Conservation (phyloP, 2,888 invertebrate species). For the Unio delphinus region DNA sequence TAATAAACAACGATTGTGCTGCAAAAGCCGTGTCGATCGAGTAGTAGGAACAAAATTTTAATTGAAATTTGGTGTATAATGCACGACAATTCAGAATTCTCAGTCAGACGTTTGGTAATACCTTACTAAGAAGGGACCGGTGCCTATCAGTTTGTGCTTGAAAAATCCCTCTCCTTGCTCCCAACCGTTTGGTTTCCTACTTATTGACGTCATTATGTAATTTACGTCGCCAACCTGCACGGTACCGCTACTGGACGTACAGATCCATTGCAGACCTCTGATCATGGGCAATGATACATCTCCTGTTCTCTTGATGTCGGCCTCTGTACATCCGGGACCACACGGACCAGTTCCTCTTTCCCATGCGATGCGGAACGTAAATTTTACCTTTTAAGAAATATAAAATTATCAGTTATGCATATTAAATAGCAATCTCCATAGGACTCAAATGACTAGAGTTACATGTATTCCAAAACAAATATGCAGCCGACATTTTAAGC, state of each 20-base stretch:
- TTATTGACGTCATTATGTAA: slow-evolving; percentile 27
- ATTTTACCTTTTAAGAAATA: slow-evolving; percentile 9
- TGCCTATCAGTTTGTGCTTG: slow-evolving; percentile 2
- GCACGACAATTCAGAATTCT: no score
- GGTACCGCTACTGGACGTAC: neutral
- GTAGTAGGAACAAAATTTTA: no score
- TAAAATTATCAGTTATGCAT: neutral
- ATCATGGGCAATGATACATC: no score
- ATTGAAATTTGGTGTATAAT: no score
- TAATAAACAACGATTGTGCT: no score
- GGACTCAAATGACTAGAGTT: no score
- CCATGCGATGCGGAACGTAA: slow-evolving; percentile 31
- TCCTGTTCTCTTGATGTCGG: slow-evolving; percentile 5
- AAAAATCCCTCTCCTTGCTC: slow-evolving; percentile 25
- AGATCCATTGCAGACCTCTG: no score
- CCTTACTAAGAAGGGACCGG: slow-evolving; percentile 6
- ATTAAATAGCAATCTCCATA: no score
- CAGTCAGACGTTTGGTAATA: neutral
- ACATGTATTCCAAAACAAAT: no score
- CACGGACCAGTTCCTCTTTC: slow-evolving; percentile 36
- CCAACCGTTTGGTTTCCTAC: slow-evolving; percentile 17
- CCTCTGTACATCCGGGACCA: slow-evolving; percentile 16
- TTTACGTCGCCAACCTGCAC: slow-evolving; percentile 13
- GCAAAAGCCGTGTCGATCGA: no score
- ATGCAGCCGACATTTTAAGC: no score